These are phyloP conservation scores for Dryoscopus gambensis DNA, from an alignment of 2,113 vertebrate genomes.

Conservation along the genomic window DNA sequence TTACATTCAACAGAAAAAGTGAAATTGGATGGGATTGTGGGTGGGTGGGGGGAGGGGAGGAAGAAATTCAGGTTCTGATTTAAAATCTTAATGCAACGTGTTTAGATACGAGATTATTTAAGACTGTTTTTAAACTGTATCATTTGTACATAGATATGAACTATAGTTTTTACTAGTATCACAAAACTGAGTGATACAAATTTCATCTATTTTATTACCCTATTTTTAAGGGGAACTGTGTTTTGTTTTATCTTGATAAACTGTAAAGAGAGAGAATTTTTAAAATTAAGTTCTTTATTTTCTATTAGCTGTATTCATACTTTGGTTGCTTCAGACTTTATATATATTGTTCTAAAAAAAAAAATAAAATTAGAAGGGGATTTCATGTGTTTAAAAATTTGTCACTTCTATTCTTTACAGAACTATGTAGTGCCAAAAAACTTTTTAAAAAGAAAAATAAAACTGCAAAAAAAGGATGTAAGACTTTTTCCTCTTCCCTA, in stretches of 20 bases:
- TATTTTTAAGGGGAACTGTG: slow-evolving; percentile 97
- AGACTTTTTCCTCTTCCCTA: slow-evolving; percentile 58
- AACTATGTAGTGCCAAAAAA: slow-evolving; percentile 93
- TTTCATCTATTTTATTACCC: slow-evolving; percentile 99
- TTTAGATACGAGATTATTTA: slow-evolving; percentile 83
- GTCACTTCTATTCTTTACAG: slow-evolving; percentile 83
- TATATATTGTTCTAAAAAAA: slow-evolving; percentile 84
- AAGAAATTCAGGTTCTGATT: slow-evolving; percentile 76
- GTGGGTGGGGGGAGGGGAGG: slow-evolving; percentile 26
- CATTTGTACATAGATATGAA: slow-evolving; percentile 94
- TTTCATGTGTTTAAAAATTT: slow-evolving; percentile 88
- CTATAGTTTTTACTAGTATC: slow-evolving; percentile 96
- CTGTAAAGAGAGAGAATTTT: slow-evolving; percentile 91
- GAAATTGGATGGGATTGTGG: slow-evolving; percentile 65
- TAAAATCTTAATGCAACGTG: slow-evolving; percentile 75
- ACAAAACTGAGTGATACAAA: slow-evolving; percentile 96
- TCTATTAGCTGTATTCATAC: slow-evolving; percentile 98
- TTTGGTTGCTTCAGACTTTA: slow-evolving; percentile 90
- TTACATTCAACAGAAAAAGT: slow-evolving; percentile 98
- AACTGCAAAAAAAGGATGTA: slow-evolving; percentile 66
- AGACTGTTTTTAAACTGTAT: slow-evolving; percentile 92
- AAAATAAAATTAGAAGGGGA: slow-evolving; percentile 85
- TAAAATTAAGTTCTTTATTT: slow-evolving; percentile 97
- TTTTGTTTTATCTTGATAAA: slow-evolving; percentile 93
- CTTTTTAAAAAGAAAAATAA: slow-evolving; percentile 78